These are phyloP conservation scores for Ploceus nigricollis DNA, from an alignment of 2,113 vertebrate species.

Conservation along the genomic window DNA sequence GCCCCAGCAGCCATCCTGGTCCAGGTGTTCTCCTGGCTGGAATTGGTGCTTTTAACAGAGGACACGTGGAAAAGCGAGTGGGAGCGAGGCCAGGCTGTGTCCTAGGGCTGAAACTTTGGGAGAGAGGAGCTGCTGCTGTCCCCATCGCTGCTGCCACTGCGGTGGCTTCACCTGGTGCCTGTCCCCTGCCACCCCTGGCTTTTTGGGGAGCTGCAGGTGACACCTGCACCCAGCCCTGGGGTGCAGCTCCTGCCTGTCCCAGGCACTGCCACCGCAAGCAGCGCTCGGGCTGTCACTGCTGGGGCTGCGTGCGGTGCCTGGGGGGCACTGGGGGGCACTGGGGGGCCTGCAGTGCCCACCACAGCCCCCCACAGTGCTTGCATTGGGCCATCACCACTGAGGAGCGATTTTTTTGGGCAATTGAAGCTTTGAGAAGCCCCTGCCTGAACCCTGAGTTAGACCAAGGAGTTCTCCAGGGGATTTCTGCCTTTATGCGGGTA, in stretches of 20 bases:
- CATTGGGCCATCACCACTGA: neutral
- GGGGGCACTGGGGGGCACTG: neutral
- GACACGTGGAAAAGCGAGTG: fast-evolving
- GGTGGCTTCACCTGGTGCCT: neutral
- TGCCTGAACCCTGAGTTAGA: fast-evolving
- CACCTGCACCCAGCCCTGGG: fast-evolving
- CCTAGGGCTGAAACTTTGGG: too few relatives aligned
- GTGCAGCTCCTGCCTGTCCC: neutral
- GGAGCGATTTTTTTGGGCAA: neutral
- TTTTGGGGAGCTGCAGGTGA: neutral
- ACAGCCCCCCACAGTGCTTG: fast-evolving
- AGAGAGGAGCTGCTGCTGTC: neutral
- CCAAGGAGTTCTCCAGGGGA: fast-evolving
- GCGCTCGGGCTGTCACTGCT: neutral
- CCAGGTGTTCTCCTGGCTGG: neutral
- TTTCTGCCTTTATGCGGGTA: fast-evolving
- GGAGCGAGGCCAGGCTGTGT: fast-evolving
- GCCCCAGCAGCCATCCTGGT: fast-evolving
- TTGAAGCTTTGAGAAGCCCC: neutral
- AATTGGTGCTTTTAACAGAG: fast-evolving
- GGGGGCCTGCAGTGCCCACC: fast-evolving
- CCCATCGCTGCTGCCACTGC: neutral
- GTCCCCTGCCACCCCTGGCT: fast-evolving
- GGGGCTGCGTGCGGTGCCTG: neutral
- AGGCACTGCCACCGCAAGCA: fast-evolving